Evolutionary conservation across 1,140 invertebrate species (phyloP).

Genomic region (Procambarus clarkii): DNA sequence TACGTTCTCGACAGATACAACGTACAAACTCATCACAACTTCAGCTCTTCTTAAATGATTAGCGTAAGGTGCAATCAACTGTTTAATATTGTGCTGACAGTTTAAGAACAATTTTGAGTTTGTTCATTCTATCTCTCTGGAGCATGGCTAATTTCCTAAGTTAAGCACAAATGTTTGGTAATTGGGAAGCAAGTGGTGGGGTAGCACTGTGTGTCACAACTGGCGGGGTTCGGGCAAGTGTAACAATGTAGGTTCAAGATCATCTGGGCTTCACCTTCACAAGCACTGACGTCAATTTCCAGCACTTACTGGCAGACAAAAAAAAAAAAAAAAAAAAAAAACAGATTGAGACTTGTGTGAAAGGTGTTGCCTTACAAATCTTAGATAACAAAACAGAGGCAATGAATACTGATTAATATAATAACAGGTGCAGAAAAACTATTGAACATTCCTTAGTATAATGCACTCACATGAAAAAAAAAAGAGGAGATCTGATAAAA

Average conservation of each 20-base stretch:
- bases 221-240: constrained; percentile 33
- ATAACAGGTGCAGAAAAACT: constrained; percentile 61
- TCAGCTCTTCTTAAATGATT: constrained; percentile 8
- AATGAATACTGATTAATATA: constrained; percentile 55
- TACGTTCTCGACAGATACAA: constrained; percentile 33
- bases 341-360: constrained; percentile 7
- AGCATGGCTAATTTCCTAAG: constrained; percentile 64
- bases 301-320: neutral
- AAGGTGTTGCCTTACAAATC: constrained; percentile 19
- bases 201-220: constrained; percentile 63
- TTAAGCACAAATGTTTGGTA: constrained; percentile 58
- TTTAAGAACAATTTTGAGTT: constrained; percentile 17
- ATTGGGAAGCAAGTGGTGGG: constrained; percentile 54
- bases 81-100: constrained; percentile 18
- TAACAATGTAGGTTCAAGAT: constrained; percentile 34
- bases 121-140: constrained; percentile 8
- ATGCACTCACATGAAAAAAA: constrained; percentile 30
- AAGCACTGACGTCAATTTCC: neutral
- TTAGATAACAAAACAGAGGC: constrained; percentile 50
- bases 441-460: constrained; percentile 59
- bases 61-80: neutral
- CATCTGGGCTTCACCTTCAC: constrained; percentile 3
- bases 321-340: neutral
- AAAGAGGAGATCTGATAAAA: constrained; percentile 25
- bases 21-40: constrained; percentile 21